phyloP scores from a whole-genome alignment of 1,140 invertebrate species.

The Euwallacea fornicatus region DNA sequence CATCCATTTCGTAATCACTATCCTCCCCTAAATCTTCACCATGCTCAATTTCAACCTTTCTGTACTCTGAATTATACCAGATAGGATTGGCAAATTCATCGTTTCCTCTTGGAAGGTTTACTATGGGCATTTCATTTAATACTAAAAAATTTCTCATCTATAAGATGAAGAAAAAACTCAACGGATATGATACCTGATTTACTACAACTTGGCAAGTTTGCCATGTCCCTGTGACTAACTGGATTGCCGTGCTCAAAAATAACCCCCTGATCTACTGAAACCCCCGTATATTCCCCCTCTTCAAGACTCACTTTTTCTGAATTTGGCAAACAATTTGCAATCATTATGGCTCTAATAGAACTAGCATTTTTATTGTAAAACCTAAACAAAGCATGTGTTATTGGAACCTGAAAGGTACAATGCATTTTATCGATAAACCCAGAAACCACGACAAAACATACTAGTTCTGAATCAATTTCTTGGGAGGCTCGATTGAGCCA shows the following conservation, averaged over 20 bases:
- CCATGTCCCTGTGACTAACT: slow-evolving; percentile 58
- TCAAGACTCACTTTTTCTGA: slow-evolving; percentile 46
- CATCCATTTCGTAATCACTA: slow-evolving; percentile 51
- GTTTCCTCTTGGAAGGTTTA: slow-evolving; percentile 22
- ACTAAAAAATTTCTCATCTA: neutral
- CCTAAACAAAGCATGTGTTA: slow-evolving; percentile 75
- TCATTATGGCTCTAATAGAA: slow-evolving; percentile 73
- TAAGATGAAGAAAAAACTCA: neutral
- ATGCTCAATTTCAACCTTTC: slow-evolving; percentile 57
- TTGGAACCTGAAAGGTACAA: slow-evolving; percentile 55
- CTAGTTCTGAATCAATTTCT: slow-evolving; percentile 77
- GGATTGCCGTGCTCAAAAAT: slow-evolving; percentile 57
- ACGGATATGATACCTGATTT: slow-evolving; percentile 23
- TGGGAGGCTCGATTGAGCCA: slow-evolving; percentile 87
- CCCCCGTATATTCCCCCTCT: slow-evolving; percentile 46
- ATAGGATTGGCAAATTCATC: slow-evolving; percentile 52
- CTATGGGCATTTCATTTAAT: slow-evolving; percentile 29
- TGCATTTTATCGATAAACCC: slow-evolving; percentile 3
- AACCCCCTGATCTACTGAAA: slow-evolving; percentile 35
- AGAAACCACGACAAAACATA: slow-evolving; percentile 42
- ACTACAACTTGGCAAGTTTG: slow-evolving; percentile 35
- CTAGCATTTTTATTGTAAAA: slow-evolving; percentile 85
- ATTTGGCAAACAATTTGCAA: slow-evolving; percentile 67
- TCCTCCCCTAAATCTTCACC: slow-evolving; percentile 43
- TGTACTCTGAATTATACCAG: slow-evolving; percentile 61